These are phyloP conservation scores for Mastomys coucha DNA, from an alignment of 2,113 vertebrate species.

Conservation along the genomic window DNA sequence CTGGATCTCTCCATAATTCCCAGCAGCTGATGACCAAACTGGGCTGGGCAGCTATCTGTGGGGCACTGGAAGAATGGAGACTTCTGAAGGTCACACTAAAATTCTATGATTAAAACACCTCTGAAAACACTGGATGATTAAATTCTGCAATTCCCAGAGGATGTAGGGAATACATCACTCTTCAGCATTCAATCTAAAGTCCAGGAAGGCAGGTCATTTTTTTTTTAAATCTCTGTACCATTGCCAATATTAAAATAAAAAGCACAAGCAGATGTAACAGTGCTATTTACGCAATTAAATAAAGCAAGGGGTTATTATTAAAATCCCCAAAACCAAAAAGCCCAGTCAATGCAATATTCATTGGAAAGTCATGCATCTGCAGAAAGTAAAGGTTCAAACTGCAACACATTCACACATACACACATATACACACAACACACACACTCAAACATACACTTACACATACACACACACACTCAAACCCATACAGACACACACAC, in stretches of 20 bases:
- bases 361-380: not conserved
- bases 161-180: conserved; percentile 48
- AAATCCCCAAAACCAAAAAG: not conserved
- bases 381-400: not conserved
- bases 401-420: not conserved
- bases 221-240: not conserved
- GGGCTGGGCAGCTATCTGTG: not conserved
- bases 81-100: not conserved
- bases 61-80: not conserved
- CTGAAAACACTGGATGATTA: conserved; percentile 8
- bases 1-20: not conserved
- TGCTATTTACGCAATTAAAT: not conserved
- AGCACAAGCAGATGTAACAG: not conserved
- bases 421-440: too few species aligned
- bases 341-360: not conserved
- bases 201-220: conserved; percentile 41
- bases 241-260: conserved; percentile 61
- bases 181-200: conserved; percentile 38
- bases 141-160: not conserved
- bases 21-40: not conserved
- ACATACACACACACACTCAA: not conserved
- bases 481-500: not conserved
- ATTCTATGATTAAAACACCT: not conserved
- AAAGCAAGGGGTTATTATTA: not conserved
- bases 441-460: too few species aligned